These are phyloP conservation scores for Lasioglossum oenotherae DNA, from an alignment of 2,888 invertebrate species.

Conservation along the genomic window DNA sequence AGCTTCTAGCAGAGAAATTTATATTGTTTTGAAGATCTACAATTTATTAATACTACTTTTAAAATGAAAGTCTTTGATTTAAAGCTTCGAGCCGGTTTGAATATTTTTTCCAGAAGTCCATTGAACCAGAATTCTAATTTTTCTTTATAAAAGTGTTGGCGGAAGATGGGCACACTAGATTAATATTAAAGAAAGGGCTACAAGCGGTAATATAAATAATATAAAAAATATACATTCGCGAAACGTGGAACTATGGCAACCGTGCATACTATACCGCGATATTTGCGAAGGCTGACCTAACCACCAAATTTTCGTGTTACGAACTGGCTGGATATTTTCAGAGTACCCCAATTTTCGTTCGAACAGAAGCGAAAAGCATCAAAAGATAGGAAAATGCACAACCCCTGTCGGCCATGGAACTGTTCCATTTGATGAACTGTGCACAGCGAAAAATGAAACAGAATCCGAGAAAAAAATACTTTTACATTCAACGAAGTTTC, in stretches of 20 bases:
- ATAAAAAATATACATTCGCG: not conserved
- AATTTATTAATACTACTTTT: not conserved
- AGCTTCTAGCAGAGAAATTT: not conserved
- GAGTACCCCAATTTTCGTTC: slow-evolving; percentile 38
- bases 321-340: slow-evolving; percentile 35
- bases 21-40: not conserved
- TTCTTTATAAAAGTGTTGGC: not conserved
- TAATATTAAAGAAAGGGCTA: not conserved
- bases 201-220: not conserved
- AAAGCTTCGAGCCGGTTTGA: no score
- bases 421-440: slow-evolving; percentile 46
- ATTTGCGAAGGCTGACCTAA: slow-evolving; percentile 22
- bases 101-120: no score
- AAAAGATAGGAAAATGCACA: slow-evolving; percentile 43
- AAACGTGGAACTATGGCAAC: not conserved
- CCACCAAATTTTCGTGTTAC: slow-evolving; percentile 30
- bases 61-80: not conserved
- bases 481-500: not conserved
- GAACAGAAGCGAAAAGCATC: slow-evolving; percentile 45
- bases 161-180: not conserved
- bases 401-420: slow-evolving; percentile 29
- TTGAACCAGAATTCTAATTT: not conserved
- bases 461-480: slow-evolving; percentile 11
- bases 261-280: not conserved
- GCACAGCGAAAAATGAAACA: slow-evolving; percentile 11